Evolutionary conservation across 2,113 vertebrate genomes (phyloP).

Genomic region (Murina feae): DNA sequence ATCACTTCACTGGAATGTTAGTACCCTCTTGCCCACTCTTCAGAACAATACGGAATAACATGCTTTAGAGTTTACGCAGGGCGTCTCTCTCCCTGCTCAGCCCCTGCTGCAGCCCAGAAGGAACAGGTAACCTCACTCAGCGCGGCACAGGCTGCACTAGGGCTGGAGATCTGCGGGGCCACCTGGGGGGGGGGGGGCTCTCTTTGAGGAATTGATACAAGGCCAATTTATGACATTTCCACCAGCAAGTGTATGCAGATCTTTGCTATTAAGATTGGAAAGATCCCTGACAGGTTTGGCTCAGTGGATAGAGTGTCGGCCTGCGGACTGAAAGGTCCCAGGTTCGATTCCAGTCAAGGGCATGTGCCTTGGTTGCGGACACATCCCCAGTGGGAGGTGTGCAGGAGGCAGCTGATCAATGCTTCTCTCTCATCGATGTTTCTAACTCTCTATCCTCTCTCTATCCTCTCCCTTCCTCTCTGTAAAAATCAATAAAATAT

Average conservation of each 20-base stretch:
- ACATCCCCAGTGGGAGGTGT: too few relatives aligned
- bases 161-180: slow-evolving; percentile 70
- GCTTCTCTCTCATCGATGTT: too few relatives aligned
- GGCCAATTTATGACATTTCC: slow-evolving; percentile 76
- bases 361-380: too few relatives aligned
- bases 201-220: slow-evolving; percentile 77
- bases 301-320: too few relatives aligned
- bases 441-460: too few relatives aligned
- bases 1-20: slow-evolving; percentile 50
- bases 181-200: slow-evolving; percentile 67
- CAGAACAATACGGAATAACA: slow-evolving; percentile 22
- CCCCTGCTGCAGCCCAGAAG: slow-evolving; percentile 5
- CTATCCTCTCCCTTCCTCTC: too few relatives aligned
- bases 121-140: slow-evolving; percentile 59
- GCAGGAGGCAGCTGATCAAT: too few relatives aligned
- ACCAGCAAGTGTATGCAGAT: slow-evolving; percentile 73
- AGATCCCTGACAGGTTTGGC: too few relatives aligned
- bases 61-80: slow-evolving; percentile 50
- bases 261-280: slow-evolving; percentile 67
- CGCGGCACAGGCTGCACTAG: neutral
- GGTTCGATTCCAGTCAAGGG: too few relatives aligned
- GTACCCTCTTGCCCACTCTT: slow-evolving; percentile 34
- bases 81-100: neutral
- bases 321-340: too few relatives aligned
- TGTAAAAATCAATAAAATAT: too few relatives aligned